Base-by-base conservation (phyloP, 2,113 vertebrate genomes). In the Ornithorhynchus anatinus region DNA sequence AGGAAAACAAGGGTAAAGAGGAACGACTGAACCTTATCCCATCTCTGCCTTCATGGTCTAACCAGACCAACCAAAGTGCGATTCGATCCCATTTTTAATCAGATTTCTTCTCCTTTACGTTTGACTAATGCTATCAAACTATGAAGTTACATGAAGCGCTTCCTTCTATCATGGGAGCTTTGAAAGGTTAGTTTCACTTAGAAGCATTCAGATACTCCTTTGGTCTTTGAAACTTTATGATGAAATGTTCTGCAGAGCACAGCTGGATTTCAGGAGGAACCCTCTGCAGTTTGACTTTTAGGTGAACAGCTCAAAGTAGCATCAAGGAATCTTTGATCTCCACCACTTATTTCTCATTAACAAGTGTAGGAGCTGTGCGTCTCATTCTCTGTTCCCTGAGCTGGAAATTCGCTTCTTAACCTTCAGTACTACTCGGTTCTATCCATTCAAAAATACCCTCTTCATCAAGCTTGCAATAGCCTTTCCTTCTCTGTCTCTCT, bases 381-480 rank as follows among this genome's bases (percentile, higher is more conserved):
- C 36, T 2, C 17, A 61, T 42, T 43, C 44, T 32, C 8, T 57
- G 23, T 36, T 32, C 42, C 71, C 11, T 44, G n/a, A 33, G 59
- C 42, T 47, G 63, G 65, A 81, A 65, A 3, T 1, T 1, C 5
- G 53, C 43, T 39, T 17, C 65, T 61, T 45, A 38, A 1, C 33
- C 63, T 64, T 63, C 35, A 50, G 48, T 2, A 8, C 56, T 32
- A 8, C 37, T 59, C 6, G 25, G 45, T 40, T 58, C 47, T 23
- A n/a, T 8, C 59, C 32, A 57, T 64, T 72, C 27, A 61, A 61
- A 73, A 19, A 0, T 7, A 8, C 62, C 37, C 17, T 13, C 52
- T 64, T 86, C 58, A 12, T 72, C 75, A 23, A 23, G 4, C 64
- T 72, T 69, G 3, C 32, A 69, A 60, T 35, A 54, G 45, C 72